Conservation (phyloP, 2,113 vertebrate genomes). For the Brachypodius melanocephalos region DNA sequence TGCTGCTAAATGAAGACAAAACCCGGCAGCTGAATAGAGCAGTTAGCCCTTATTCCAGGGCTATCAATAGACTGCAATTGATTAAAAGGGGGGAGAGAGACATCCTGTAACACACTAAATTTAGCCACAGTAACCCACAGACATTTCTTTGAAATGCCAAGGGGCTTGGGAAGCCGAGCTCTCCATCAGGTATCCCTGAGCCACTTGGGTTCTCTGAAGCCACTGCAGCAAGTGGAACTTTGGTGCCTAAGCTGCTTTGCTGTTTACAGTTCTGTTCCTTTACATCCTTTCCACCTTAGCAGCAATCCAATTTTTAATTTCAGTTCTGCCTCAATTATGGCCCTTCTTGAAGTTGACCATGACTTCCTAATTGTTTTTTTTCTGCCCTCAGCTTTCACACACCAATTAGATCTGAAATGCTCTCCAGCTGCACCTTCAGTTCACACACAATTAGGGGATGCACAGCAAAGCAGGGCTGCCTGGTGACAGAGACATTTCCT, state of each 20-base stretch:
- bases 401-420: not conserved
- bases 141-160: not conserved
- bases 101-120: not conserved
- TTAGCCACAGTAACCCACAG: not conserved
- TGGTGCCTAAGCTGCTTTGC: not conserved
- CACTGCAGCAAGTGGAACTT: not conserved
- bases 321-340: constrained; percentile 3
- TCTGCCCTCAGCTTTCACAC: constrained; percentile 20
- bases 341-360: not conserved
- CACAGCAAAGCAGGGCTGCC: not conserved
- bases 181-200: not conserved
- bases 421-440: constrained; percentile 22
- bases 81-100: not conserved
- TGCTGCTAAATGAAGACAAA: not conserved
- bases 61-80: not conserved
- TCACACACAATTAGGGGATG: constrained; percentile 14
- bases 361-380: constrained; percentile 29
- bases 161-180: not conserved
- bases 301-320: constrained; percentile 18
- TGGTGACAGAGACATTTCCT: not conserved
- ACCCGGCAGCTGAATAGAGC: not conserved
- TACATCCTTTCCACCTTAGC: not conserved
- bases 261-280: not conserved
- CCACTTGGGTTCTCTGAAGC: not conserved
- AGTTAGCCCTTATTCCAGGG: not conserved